phyloP scores from a whole-genome alignment of 1,140 invertebrate species.

The Anadara kagoshimensis region DNA sequence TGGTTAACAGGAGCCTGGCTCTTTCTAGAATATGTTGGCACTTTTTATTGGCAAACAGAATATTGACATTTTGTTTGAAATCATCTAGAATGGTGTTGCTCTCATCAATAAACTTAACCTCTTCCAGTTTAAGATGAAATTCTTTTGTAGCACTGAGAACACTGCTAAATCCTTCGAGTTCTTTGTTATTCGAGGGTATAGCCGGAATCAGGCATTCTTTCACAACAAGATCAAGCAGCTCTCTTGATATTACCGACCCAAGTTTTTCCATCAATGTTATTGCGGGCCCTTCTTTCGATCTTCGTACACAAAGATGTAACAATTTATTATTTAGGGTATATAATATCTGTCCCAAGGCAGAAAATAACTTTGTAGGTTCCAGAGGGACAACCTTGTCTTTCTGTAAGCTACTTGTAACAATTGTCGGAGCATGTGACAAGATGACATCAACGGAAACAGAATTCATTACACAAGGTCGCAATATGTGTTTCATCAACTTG shows the following conservation, averaged over 20 bases:
- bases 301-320: conserved; percentile 23
- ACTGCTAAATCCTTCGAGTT: conserved; percentile 80
- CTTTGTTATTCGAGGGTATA: conserved; percentile 83
- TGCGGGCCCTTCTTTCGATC: conserved; percentile 56
- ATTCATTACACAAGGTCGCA: conserved; percentile 50
- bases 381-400: conserved; percentile 8
- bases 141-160: conserved; percentile 80
- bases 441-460: conserved; percentile 70
- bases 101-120: conserved; percentile 66
- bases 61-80: conserved; percentile 85
- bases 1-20: conserved; percentile 84
- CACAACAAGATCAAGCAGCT: conserved; percentile 81
- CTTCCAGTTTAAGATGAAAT: conserved; percentile 80
- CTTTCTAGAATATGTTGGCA: conserved; percentile 82
- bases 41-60: conserved; percentile 86
- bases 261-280: conserved; percentile 79
- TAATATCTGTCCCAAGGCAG: conserved; percentile 44
- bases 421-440: conserved; percentile 9
- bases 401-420: conserved; percentile 21
- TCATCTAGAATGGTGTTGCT: conserved; percentile 77
- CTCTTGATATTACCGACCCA: conserved; percentile 78
- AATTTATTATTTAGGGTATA: conserved; percentile 47
- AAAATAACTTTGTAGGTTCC: conserved; percentile 38
- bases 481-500: conserved; percentile 57
- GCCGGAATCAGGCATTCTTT: conserved; percentile 84